phyloP scores from a whole-genome alignment of 2,113 vertebrate genomes.

The Macaca nemestrina region DNA sequence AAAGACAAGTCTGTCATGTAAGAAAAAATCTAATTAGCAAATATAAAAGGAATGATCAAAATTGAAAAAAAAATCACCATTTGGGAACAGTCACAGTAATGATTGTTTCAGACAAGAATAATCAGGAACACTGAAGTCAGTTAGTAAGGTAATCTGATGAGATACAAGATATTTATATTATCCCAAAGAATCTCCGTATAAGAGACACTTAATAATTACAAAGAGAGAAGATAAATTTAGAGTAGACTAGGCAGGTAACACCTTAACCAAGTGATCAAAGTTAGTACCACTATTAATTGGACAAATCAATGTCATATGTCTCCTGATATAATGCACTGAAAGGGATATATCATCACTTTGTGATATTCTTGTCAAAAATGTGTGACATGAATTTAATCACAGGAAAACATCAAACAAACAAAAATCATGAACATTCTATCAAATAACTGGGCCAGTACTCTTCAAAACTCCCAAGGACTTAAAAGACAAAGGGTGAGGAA shows the following conservation, averaged over 20 bases:
- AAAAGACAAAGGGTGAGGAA: background rate
- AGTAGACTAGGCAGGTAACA: background rate
- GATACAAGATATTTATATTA: background rate
- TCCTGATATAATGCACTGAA: background rate
- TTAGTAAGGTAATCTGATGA: background rate
- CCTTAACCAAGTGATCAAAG: background rate
- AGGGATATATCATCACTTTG: accelerated
- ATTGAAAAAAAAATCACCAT: background rate
- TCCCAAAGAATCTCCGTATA: background rate
- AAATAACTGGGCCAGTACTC: background rate
- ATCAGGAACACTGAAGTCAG: background rate
- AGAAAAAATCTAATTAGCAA: background rate
- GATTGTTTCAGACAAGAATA: background rate
- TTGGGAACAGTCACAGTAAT: background rate
- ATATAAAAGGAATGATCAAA: background rate
- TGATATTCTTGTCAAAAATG: background rate
- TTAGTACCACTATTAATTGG: background rate
- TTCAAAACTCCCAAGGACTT: background rate
- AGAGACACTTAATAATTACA: background rate
- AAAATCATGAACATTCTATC: background rate
- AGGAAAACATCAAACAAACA: background rate
- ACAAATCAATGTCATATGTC: background rate
- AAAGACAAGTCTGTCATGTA: background rate
- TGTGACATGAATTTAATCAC: background rate
- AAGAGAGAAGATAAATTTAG: background rate